Evolutionary conservation across 2,113 vertebrate genomes (phyloP).

Genomic region (Nanorana parkeri): DNA sequence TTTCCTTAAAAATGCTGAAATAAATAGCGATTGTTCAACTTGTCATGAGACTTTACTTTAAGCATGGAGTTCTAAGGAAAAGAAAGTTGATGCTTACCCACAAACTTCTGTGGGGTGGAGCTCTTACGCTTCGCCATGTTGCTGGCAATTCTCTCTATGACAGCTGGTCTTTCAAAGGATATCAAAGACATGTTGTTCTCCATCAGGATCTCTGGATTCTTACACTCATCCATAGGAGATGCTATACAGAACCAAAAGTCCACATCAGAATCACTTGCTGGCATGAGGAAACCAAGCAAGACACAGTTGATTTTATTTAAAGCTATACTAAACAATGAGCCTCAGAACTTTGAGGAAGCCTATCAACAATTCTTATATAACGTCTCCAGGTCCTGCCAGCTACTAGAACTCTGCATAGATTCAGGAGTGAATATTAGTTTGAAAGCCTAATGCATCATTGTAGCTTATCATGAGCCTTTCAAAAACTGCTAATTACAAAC

Average conservation of each 20-base stretch:
- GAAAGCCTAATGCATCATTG: neutral
- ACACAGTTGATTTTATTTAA: neutral
- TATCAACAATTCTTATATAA: neutral
- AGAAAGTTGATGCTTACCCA: constrained; percentile 82
- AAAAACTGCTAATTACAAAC: no score
- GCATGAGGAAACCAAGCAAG: constrained; percentile 24
- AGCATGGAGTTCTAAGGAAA: constrained; percentile 38
- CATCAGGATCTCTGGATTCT: constrained; percentile 87
- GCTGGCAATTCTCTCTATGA: constrained; percentile 94
- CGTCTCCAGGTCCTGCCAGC: constrained; percentile 10
- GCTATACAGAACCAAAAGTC: constrained; percentile 75
- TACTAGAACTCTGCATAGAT: constrained; percentile 44
- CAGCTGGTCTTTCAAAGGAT: constrained; percentile 93
- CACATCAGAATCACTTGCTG: constrained; percentile 61
- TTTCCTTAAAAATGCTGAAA: no score
- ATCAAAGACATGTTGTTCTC: constrained; percentile 85
- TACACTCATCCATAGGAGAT: constrained; percentile 85
- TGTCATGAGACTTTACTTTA: neutral
- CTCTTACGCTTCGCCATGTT: constrained; percentile 98
- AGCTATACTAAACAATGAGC: constrained; percentile 7
- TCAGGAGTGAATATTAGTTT: constrained; percentile 20
- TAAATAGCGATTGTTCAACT: no score
- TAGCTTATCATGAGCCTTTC: neutral
- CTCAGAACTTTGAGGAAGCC: neutral
- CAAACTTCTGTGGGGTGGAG: constrained; percentile 98